Percentiles rank a stretch among this genome's conserved stretches.
Conservation (phyloP, 2,888 invertebrate species). For the Amphiduros pacificus region DNA sequence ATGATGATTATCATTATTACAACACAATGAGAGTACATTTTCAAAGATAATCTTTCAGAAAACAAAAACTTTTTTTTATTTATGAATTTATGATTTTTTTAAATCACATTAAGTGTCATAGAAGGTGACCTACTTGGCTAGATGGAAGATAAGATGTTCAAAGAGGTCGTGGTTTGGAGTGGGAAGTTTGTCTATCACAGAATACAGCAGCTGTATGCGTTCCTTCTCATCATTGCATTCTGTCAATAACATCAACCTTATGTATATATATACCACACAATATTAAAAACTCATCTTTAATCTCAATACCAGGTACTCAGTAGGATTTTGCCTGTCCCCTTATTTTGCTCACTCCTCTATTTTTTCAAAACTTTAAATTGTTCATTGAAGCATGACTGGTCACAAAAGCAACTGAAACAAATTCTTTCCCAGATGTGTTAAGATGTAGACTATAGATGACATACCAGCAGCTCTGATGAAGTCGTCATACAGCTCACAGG, state of each 20-base stretch:
- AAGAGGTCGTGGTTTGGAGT: conserved; percentile 86
- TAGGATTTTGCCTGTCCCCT: too few species aligned
- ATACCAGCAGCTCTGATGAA: conserved; percentile 79
- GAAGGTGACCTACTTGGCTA: conserved; percentile 67
- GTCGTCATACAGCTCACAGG: conserved; percentile 92
- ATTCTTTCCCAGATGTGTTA: too few species aligned
- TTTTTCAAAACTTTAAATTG: too few species aligned
- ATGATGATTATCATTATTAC: too few species aligned
- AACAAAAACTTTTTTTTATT: not conserved
- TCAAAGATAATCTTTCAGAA: not conserved
- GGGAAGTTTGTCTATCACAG: conserved; percentile 85
- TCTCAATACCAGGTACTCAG: too few species aligned
- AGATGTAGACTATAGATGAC: not conserved
- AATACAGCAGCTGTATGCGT: conserved; percentile 80
- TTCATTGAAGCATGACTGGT: too few species aligned
- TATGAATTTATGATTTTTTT: not conserved
- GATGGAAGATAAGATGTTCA: conserved; percentile 88
- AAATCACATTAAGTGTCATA: not conserved
- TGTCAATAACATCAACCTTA: conserved; percentile 37
- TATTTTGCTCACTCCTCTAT: too few species aligned
- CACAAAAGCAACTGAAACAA: too few species aligned
- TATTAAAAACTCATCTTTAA: too few species aligned
- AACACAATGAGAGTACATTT: not conserved
- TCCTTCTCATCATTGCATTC: conserved; percentile 81
- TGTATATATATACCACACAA: too few species aligned